Evolutionary conservation across 1,140 invertebrate genomes (phyloP), one percentile per base, ranked within the genome.

Genomic region (Heliothis subflexa): DNA sequence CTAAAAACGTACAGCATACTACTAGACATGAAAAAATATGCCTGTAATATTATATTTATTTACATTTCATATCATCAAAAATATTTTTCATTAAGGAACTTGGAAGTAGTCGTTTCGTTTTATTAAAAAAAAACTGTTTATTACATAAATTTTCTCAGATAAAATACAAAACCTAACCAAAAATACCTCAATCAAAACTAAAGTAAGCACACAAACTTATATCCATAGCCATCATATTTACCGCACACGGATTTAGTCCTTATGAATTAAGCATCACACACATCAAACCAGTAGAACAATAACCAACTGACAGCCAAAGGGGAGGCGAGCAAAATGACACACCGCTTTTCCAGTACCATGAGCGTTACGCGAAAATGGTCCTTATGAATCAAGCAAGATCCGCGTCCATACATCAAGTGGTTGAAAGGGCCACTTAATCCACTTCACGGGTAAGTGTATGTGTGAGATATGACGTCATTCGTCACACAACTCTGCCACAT

Each of bases 381-480:
- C 74, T 77, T 77, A 88, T 89, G 87, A 88, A 89, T 89, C 88
- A 88, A 82, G 79, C 77, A 85, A 81, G 83, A 88, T 84, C 83
- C 79, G 80, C 78, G 62, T 84, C 68, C 82, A 88, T 88, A 88
- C 84, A 88, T 89, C 88, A 88, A 81, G 47, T 77, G 82, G 83
- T 85, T 87, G 72, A 84, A 87, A 86, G 81, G 85, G 70, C 83
- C 85, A 85, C 88, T 89, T 91, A 91, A 91, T 91, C 89, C 88
- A 83, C 88, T 82, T 83, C 83, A 81, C 79, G 78, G 80, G 80
- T 86, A 87, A 89, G 85, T 88, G 88, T 83, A 87, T 84, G 83
- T 88, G 82, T 85, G 88, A 91, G 84, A 89, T 86, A 91, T 89
- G 88, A 89, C 84, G 85, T 89, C 86, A 89, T 91, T 85, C 84